phyloP scores from a whole-genome alignment of 2,113 vertebrate species.

The Apus apus region DNA sequence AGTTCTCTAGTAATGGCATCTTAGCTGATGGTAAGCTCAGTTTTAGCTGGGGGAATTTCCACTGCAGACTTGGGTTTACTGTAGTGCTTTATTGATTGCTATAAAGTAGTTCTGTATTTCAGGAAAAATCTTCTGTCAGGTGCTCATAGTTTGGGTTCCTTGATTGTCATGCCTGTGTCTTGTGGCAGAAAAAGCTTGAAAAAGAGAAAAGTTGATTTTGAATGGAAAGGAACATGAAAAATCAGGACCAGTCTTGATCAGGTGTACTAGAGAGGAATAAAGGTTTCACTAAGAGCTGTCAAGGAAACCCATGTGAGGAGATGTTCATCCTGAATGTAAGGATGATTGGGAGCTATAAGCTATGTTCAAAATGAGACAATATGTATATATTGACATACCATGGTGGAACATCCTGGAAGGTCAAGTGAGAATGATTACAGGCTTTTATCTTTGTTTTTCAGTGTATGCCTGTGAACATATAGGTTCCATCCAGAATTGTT shows the following conservation, averaged over 20 bases:
- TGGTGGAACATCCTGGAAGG: not conserved
- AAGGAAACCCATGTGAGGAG: not conserved
- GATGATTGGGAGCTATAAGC: not conserved
- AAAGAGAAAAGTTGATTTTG: not conserved
- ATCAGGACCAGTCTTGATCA: not conserved
- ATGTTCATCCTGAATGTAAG: not conserved
- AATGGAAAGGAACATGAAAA: not conserved
- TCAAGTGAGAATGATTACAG: not conserved
- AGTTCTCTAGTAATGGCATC: not conserved
- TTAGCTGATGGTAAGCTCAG: constrained; percentile 1
- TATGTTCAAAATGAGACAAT: not conserved
- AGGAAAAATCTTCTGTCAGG: constrained; percentile 36
- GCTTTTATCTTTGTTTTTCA: not conserved
- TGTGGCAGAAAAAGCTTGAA: not conserved
- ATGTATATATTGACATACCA: not conserved
- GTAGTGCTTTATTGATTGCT: constrained; percentile 57
- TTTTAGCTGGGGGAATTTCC: constrained; percentile 38
- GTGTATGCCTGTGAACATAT: not conserved
- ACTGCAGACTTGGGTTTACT: constrained; percentile 20
- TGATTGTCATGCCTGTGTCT: constrained; percentile 3
- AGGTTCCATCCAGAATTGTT: not conserved
- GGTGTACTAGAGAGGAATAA: not conserved
- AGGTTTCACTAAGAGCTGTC: not conserved
- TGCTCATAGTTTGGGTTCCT: not conserved
- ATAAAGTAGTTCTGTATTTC: constrained; percentile 37